phyloP scores from a whole-genome alignment of 2,113 vertebrate species.

The Eulacestoma nigropectus region DNA sequence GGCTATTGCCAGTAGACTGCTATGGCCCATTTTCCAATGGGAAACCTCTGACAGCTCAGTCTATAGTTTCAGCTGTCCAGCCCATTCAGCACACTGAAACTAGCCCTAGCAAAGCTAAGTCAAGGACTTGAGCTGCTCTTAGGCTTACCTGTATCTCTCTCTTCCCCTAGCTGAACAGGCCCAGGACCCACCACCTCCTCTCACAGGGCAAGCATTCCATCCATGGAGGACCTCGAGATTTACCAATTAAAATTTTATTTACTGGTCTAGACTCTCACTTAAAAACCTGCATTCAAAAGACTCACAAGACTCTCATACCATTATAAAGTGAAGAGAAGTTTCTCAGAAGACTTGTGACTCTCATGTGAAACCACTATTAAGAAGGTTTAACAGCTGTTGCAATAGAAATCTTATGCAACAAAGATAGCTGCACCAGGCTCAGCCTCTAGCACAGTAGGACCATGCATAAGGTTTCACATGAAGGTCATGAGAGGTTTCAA shows the following conservation, averaged over 20 bases:
- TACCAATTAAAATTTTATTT: background rate
- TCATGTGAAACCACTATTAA: constrained; percentile 23
- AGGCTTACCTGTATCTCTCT: background rate
- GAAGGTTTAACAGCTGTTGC: background rate
- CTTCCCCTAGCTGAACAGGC: background rate
- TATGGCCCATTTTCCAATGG: background rate
- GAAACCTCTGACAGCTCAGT: background rate
- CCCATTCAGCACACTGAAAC: background rate
- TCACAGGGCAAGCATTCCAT: background rate
- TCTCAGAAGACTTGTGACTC: constrained; percentile 2
- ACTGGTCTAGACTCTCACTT: background rate
- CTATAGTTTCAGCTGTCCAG: background rate
- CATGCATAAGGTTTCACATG: background rate
- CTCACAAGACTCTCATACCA: constrained; percentile 24
- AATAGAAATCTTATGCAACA: background rate
- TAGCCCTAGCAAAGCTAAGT: background rate
- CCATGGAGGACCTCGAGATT: background rate
- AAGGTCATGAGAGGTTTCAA: constrained; percentile 27
- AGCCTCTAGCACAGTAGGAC: background rate
- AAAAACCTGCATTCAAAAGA: background rate
- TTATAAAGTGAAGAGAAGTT: background rate
- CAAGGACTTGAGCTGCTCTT: background rate
- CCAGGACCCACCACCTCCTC: background rate
- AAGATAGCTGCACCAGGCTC: background rate
- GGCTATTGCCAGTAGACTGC: background rate